Base-by-base conservation (phyloP, 2,797 vertebrate genomes). In the Sebastes baramenuke region DNA sequence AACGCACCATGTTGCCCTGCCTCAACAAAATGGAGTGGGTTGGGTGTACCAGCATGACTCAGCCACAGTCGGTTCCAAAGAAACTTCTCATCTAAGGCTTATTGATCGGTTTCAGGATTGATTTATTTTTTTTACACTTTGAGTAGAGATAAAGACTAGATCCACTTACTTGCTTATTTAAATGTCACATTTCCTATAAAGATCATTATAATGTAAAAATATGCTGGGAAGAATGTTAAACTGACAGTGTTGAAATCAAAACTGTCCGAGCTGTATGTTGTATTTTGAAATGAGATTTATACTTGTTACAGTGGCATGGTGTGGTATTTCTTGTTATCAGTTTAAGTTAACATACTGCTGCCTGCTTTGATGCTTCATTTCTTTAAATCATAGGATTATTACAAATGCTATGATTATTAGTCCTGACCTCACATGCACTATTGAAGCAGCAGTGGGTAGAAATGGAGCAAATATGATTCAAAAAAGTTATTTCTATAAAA, bases 11-110 rank as follows among this genome's bases (percentile, higher is more conserved):
- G 49, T 29, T 75, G 36, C 25, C 9, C 38, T 58, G 49, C 68
- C 34, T 49, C 36, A 25, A 54, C 46, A 67, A 58, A 73, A 84
- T 36, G 32, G 69, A 80, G 76, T 84, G 77, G 76, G 77, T 56
- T 59, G 46, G 25, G 46, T 77, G 25, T 16, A 68, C 4, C 75
- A 76, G 75, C 59, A 69, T 84, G 71, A 83, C 72, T 81, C 69
- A 62, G 66, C 24, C 66, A 52, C 18, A 56, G 34, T 58, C 36
- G 3, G 6, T 14, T 82, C n/a, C 56, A 78, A 18, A 78, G 71
- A 72, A 81, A 70, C 64, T 61, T 64, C 72, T 76, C 59, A 69
- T 80, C 64, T 12, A 2, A 67, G 34, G n/a, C 5, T 32, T 76
- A 82, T 82, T 77, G 80, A 74, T 82, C 8, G 10, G 3, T 9